Conservation (phyloP, 1,140 invertebrate genomes). For the Brachionus calyciflorus region DNA sequence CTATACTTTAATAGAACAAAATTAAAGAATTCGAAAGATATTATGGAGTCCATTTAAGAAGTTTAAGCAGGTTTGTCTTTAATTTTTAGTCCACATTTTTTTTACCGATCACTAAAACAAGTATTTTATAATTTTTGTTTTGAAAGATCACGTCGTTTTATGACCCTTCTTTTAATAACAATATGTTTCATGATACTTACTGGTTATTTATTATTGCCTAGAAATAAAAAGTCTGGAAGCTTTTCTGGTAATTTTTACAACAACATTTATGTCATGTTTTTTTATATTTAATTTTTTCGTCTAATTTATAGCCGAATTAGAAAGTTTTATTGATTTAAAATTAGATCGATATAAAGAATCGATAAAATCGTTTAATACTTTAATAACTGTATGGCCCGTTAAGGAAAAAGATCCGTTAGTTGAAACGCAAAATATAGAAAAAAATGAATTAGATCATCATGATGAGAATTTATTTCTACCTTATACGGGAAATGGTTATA, state of each 20-base stretch:
- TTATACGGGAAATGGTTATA: slow-evolving; percentile 67
- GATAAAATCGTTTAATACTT: background rate
- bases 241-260: background rate
- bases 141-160: slow-evolving; percentile 31
- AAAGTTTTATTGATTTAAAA: slow-evolving; percentile 22
- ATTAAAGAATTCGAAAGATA: slow-evolving; percentile 45
- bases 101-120: background rate
- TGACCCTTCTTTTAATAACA: background rate
- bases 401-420: background rate
- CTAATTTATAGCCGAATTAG: slow-evolving; percentile 8
- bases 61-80: slow-evolving; percentile 38
- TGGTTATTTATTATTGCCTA: background rate
- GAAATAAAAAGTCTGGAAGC: background rate
- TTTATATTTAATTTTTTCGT: background rate
- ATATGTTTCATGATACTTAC: background rate
- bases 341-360: slow-evolving; percentile 17
- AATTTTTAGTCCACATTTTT: slow-evolving; percentile 12
- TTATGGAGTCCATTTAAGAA: slow-evolving; percentile 46
- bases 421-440: background rate
- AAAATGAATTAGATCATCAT: slow-evolving; percentile 1
- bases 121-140: background rate
- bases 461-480: slow-evolving; percentile 29
- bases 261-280: background rate
- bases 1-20: background rate
- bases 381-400: slow-evolving; percentile 16